phyloP scores from a whole-genome alignment of 2,797 vertebrate genomes.

The Phyllotis vaccarum region DNA sequence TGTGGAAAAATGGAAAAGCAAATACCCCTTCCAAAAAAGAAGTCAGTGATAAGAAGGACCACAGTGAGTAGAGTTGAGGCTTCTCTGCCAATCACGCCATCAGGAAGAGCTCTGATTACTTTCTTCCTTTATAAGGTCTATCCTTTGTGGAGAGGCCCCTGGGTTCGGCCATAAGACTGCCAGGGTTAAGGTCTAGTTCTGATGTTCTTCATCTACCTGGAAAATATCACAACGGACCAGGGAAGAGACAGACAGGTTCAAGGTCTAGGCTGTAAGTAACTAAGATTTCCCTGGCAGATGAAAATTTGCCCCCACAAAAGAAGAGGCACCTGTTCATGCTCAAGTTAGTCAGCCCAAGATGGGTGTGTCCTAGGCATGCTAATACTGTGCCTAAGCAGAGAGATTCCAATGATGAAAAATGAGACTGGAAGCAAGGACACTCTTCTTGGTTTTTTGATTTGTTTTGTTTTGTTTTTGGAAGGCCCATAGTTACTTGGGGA shows the following conservation, averaged over 20 bases:
- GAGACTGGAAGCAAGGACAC: not conserved
- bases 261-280: not conserved
- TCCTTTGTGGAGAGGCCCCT: too few species aligned
- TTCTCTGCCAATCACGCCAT: not conserved
- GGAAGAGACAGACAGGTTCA: not conserved
- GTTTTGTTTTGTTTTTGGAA: not conserved
- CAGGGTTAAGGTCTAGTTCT: not conserved
- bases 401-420: accelerated
- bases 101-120: too few species aligned
- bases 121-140: not conserved
- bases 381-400: not conserved
- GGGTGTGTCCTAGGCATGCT: accelerated
- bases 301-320: not conserved
- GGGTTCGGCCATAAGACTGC: accelerated
- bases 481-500: not conserved
- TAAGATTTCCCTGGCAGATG: not conserved
- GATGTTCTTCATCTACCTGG: not conserved
- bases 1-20: not conserved
- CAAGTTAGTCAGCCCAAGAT: not conserved
- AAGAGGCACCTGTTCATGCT: not conserved
- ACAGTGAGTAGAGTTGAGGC: not conserved
- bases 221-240: not conserved
- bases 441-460: not conserved
- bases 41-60: not conserved
- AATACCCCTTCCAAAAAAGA: not conserved